Percentiles rank a stretch among this genome's conserved stretches.
Evolutionary conservation across 1,140 invertebrate species (phyloP).

Genomic region (Drosophila insularis): DNA sequence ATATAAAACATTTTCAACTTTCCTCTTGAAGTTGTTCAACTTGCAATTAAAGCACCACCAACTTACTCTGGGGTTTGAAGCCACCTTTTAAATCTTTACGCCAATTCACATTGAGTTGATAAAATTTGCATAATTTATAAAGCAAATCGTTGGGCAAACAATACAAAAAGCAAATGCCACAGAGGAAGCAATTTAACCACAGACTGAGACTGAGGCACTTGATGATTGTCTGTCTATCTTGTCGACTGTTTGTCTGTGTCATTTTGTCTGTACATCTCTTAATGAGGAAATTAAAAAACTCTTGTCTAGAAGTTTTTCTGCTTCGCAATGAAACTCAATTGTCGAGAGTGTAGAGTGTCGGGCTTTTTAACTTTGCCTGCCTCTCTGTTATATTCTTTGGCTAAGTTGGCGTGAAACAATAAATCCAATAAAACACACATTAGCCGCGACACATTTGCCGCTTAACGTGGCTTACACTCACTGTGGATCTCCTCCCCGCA

Average conservation of each 20-base stretch:
- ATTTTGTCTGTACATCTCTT: neutral
- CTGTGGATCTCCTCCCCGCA: neutral
- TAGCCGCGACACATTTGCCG: slow-evolving; percentile 63
- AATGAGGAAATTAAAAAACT: slow-evolving; percentile 20
- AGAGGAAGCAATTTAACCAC: slow-evolving; percentile 14
- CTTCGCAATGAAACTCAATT: slow-evolving; percentile 2
- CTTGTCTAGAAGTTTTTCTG: slow-evolving; percentile 9
- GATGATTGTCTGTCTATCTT: neutral
- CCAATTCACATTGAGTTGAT: slow-evolving; percentile 14
- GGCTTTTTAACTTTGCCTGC: slow-evolving; percentile 11
- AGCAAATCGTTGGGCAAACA: slow-evolving; percentile 10
- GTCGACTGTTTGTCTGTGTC: neutral
- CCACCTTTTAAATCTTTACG: slow-evolving; percentile 11
- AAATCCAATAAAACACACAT: slow-evolving; percentile 66
- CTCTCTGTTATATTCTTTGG: slow-evolving; percentile 15
- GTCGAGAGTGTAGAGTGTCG: slow-evolving; percentile 5
- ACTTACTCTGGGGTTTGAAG: neutral
- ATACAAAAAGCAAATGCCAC: slow-evolving; percentile 16
- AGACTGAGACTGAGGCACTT: neutral
- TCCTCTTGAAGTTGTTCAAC: neutral
- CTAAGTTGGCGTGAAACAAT: slow-evolving; percentile 59
- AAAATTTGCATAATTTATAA: slow-evolving; percentile 21
- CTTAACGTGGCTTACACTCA: slow-evolving; percentile 54
- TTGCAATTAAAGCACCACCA: neutral
- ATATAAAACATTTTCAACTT: neutral